Evolutionary conservation across 2,113 vertebrate genomes (phyloP).

Genomic region (Tachysurus vachellii): DNA sequence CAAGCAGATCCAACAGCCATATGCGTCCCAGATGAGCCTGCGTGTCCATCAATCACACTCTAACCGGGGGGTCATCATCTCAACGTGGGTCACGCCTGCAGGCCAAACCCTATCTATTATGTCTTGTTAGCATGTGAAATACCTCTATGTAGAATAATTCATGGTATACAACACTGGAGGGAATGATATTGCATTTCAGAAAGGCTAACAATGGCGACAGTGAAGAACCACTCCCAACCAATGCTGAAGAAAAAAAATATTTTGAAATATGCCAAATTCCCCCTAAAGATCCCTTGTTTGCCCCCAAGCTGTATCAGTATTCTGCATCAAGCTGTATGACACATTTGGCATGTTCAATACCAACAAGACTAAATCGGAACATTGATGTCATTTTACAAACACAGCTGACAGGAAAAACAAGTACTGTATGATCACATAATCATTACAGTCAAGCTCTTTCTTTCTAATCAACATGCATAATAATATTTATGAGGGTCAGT

Average conservation of each 20-base stretch:
- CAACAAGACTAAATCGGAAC: neutral
- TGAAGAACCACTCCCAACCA: neutral
- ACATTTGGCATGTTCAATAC: constrained; percentile 8
- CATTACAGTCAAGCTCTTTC: neutral
- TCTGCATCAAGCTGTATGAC: neutral
- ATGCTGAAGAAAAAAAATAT: no score
- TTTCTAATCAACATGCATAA: constrained; percentile 14
- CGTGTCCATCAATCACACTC: constrained; percentile 20
- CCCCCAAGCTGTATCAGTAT: neutral
- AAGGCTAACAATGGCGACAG: neutral
- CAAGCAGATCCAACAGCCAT: constrained; percentile 5
- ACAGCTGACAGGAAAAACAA: constrained; percentile 2
- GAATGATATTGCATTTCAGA: neutral
- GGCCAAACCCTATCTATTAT: constrained; percentile 10
- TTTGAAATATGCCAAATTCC: neutral
- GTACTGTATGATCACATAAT: neutral
- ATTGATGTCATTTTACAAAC: constrained; percentile 13
- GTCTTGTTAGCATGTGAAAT: constrained; percentile 25
- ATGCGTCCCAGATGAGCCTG: constrained; percentile 26
- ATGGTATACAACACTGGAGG: neutral
- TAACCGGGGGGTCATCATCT: constrained; percentile 23
- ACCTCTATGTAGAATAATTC: neutral
- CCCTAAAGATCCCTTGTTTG: neutral
- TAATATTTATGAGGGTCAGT: constrained; percentile 27
- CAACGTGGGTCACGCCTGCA: neutral